phyloP scores from a whole-genome alignment of 2,113 vertebrate genomes.

The Thermophis baileyi region DNA sequence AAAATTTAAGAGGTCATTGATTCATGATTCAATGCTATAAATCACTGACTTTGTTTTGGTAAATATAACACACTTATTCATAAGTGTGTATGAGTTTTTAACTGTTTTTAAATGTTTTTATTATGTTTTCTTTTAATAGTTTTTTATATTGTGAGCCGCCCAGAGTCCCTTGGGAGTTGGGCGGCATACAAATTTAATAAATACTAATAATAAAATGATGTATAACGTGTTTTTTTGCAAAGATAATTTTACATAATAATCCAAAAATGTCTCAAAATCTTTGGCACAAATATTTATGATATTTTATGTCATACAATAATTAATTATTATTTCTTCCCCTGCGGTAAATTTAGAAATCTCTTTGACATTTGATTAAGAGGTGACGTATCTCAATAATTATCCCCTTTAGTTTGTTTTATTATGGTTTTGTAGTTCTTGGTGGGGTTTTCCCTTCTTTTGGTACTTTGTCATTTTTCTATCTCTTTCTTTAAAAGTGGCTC shows the following conservation, averaged over 20 bases:
- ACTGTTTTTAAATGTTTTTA: no score
- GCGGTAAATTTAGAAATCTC: neutral
- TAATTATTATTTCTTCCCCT: neutral
- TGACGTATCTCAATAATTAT: neutral
- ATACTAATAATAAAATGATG: no score
- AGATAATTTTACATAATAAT: neutral
- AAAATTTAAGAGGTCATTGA: neutral
- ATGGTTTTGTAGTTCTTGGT: neutral
- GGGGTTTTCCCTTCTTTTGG: neutral
- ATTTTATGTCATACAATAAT: neutral
- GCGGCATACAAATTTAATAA: no score
- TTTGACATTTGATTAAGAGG: neutral
- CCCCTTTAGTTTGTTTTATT: neutral
- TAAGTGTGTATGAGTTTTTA: no score
- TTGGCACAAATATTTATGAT: neutral
- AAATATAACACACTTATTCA: no score
- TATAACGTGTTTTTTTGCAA: neutral
- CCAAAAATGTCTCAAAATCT: neutral
- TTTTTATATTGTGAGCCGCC: no score
- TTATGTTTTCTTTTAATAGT: no score
- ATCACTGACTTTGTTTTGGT: neutral
- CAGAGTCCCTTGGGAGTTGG: no score
- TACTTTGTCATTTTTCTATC: neutral
- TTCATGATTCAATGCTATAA: neutral
- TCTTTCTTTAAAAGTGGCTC: neutral